Percentiles rank a stretch among this genome's conserved stretches.
Evolutionary conservation across 2,797 vertebrate genomes (phyloP).

Genomic region (Hypotaenidia philippensis): DNA sequence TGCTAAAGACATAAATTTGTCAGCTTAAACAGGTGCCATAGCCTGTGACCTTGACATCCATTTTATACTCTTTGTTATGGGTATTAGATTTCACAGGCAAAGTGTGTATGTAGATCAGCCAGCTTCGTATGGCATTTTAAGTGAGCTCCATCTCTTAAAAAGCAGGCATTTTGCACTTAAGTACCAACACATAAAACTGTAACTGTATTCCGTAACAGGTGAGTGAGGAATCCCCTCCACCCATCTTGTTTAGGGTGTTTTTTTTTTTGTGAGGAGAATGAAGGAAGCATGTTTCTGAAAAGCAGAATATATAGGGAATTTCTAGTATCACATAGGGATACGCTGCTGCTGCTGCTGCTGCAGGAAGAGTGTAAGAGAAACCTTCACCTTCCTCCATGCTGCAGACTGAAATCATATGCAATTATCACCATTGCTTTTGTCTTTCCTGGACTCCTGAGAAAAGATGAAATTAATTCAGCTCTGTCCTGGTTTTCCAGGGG

Average conservation of each 20-base stretch:
- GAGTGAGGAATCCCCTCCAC: not conserved
- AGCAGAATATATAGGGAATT: not conserved
- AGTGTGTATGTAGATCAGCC: not conserved
- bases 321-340: not conserved
- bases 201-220: not conserved
- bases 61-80: not conserved
- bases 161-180: not conserved
- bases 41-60: conserved; percentile 23
- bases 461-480: not conserved
- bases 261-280: not conserved
- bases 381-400: not conserved
- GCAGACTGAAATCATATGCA: not conserved
- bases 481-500: not conserved
- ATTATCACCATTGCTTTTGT: not conserved
- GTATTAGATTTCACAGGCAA: not conserved
- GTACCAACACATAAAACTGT: not conserved
- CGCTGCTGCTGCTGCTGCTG: accelerated
- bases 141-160: not conserved
- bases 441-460: not conserved
- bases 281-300: not conserved
- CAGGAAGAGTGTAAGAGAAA: not conserved
- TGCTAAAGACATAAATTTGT: conserved; percentile 3
- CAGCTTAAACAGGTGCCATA: not conserved
- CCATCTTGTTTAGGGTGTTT: too few relatives aligned
- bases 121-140: not conserved